These are phyloP conservation scores for Magallana angulata DNA, from an alignment of 1,140 invertebrate species.

Conservation along the genomic window DNA sequence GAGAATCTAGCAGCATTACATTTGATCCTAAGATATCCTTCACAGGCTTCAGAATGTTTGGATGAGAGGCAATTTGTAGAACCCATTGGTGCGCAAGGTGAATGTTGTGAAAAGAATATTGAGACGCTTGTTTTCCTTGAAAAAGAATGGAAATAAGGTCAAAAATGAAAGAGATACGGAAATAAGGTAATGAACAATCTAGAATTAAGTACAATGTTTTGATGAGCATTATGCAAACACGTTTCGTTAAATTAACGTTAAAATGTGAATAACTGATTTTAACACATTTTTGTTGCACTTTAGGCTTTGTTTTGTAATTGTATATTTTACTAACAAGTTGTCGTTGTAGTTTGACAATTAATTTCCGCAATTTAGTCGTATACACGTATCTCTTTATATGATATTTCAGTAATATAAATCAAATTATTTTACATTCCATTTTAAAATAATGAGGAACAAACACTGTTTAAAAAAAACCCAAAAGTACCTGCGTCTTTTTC, in stretches of 20 bases:
- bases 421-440: not conserved
- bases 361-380: not conserved
- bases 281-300: not conserved
- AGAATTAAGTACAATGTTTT: not conserved
- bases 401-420: not conserved
- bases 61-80: conserved; percentile 62
- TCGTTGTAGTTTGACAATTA: not conserved
- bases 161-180: not conserved
- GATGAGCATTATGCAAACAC: not conserved
- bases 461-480: not conserved
- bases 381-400: not conserved
- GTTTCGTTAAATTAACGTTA: not conserved
- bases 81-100: conserved; percentile 67
- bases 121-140: conserved; percentile 63
- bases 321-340: not conserved
- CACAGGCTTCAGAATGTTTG: conserved; percentile 61
- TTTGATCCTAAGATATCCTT: conserved; percentile 64
- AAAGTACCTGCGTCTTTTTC: conserved; percentile 8
- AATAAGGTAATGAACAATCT: not conserved
- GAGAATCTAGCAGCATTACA: conserved; percentile 67
- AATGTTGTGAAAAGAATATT: conserved; percentile 70
- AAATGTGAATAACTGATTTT: not conserved
- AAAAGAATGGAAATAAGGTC: not conserved
- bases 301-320: not conserved
- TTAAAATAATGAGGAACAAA: not conserved